Evolutionary conservation across 2,113 vertebrate genomes (phyloP), one percentile per base, ranked within the genome.

Genomic region (Cololabis saira): DNA sequence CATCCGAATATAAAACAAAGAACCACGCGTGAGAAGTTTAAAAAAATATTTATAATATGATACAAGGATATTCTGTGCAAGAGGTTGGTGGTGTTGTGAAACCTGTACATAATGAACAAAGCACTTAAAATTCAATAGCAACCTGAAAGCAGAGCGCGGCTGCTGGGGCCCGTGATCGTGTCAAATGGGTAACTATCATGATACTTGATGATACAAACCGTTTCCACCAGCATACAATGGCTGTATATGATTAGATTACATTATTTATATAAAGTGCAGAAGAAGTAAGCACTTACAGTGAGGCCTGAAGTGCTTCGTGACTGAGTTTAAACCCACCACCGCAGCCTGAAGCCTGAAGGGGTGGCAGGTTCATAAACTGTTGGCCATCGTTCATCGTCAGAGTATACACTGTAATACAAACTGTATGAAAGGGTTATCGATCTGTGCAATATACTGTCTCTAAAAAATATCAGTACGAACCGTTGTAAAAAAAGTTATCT

Each of bases 31-130:
- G 52, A 78, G 58, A 83, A 85, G 74, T 94, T 95, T 92, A 90
- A 88, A 92, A 85, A 80, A 93, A 97, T 97, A 98, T 98, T 98
- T 97, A 96, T 96, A 97, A 95, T 96, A 97, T 96, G 94, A 96
- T 98, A 99, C 95, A 98, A 95, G 93, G 94, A 95, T 96, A 96
- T 93, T 97, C 81, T 98, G 96, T 98, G 97, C 96, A 99, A 95
- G 95, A 95, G 93, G 91, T 95, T 92, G 91, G 93, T 94, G 93
- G 95, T 83, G 73, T 78, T 84, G 75, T 89, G 84, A 89, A 71
- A 89, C 85, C 92, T 93, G 92, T 93, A 93, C 96, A 97, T 94
- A 92, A 95, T 92, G 86, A 93, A 95, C 94, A 96, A 91, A 81
- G 90, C 93, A 92, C 92, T 92, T 93, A 57, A 90, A 93, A 94